Base-by-base conservation (phyloP, 2,888 invertebrate species). In the Ischnus inquisitorius region DNA sequence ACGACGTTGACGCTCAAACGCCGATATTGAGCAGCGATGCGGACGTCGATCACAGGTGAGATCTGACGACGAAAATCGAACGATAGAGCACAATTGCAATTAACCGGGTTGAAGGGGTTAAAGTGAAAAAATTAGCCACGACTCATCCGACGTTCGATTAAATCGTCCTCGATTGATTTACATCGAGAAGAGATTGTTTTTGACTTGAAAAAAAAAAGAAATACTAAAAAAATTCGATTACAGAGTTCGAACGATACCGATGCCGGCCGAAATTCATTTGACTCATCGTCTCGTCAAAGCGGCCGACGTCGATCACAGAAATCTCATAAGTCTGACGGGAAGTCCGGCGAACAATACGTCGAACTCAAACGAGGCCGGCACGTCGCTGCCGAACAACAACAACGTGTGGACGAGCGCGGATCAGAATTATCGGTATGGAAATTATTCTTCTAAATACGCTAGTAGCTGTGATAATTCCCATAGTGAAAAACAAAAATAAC, bases 311-410 rank as follows among this genome's bases (percentile, higher is more conserved):
- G 97, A 97, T 93, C 97, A 97, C 90, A 95, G 97, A 87, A 98
- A 98, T 94, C 94, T 98, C 83, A 98, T 98, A 90, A 96, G 97
- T 81, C 93, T 98, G 71, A 97, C 97, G 12, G 97, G 97, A 48
- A 97, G 96, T 25, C 96, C 96, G 0, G 94, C 93, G 1, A 93
- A 93, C 85, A 92, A 92, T 65, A 89, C 89, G 77, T 90, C 87
- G 65, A 84, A 88, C 12, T 87, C 88, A 16, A 91, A 90, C 69
- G 89, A 89, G 41, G 79, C 89, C 0, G 83, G 87, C 57, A 88
- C 87, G 14, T 79, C 87, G 57, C 72, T 87, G 22, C 79, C 90
- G 6, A 82, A 85, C 34, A 85, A 88, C 64, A 91, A 89, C 76
- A 89, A 77, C 46, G 83, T 92, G 43, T 93, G 93, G 93, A 88